Percentiles rank a stretch among this genome's conserved stretches.
phyloP scores from a whole-genome alignment of 1,140 invertebrate genomes.

The Halesus radiatus region DNA sequence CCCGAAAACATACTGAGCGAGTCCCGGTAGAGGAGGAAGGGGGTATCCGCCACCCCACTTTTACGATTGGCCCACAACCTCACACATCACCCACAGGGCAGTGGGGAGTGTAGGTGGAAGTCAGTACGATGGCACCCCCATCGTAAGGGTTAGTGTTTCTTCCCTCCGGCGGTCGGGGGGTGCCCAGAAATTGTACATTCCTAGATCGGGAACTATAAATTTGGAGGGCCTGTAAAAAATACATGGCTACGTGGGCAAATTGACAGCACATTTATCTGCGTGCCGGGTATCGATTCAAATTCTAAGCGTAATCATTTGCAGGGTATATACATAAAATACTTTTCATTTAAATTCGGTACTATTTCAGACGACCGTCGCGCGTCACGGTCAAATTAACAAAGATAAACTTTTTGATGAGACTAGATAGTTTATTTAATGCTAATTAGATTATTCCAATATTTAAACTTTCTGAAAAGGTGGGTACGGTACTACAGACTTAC shows the following conservation, averaged over 20 bases:
- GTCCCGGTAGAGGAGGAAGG: neutral
- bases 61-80: constrained; percentile 19
- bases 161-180: constrained; percentile 13
- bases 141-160: constrained; percentile 15
- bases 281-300: neutral
- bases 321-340: neutral
- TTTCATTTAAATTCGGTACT: too few relatives aligned
- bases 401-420: too few relatives aligned
- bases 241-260: constrained; percentile 33
- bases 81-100: neutral
- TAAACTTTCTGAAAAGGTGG: too few relatives aligned
- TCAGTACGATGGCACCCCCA: neutral
- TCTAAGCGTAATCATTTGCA: neutral
- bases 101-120: neutral
- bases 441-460: too few relatives aligned
- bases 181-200: constrained; percentile 36
- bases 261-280: constrained; percentile 37
- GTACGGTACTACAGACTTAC: too few relatives aligned
- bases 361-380: too few relatives aligned
- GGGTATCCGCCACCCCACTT: neutral
- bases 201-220: constrained; percentile 37
- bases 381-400: too few relatives aligned
- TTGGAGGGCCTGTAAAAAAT: constrained; percentile 31
- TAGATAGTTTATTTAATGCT: too few relatives aligned
- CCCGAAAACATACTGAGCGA: constrained; percentile 17